Base-by-base conservation (phyloP, 2,113 vertebrate genomes). In the Syngnathoides biaculeatus region DNA sequence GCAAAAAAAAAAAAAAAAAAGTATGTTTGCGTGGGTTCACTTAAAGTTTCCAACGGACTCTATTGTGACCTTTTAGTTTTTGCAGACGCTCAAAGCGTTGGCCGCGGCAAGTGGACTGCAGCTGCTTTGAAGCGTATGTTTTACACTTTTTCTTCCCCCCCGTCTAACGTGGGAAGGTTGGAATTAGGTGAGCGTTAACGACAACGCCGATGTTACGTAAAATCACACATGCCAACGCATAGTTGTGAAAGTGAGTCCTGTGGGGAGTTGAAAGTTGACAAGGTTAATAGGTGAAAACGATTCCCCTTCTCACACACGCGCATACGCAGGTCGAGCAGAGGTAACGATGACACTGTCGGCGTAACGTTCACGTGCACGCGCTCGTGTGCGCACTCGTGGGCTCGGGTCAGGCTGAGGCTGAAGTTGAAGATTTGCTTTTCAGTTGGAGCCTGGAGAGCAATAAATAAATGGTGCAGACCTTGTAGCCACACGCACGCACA, bases 391-490 rank as follows among this genome's bases (percentile, higher is more conserved):
- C 66, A 57, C 43, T 47, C 47, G 13, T 40, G 59, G 65, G 22
- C 20, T 8, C 71, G 58, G 84, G 73, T 88, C 79, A 74, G 3
- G 40, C 63, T 48, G 73, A 82, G 79, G 81, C 83, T 74, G 85
- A 78, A 71, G 75, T 75, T 85, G 40, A 88, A 83, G 84, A 88
- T 84, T 82, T 77, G 53, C 65, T 77, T 88, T 82, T 80, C 75
- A 80, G 77, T 71, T 42, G 63, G 80, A 77, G 61, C 72, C 63
- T 26, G 68, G 79, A 75, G 83, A 81, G 78, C 75, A 79, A 52
- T 87, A 87, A 87, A 84, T 81, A 82, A 69, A 81, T 30, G 19
- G 55, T 30, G 17, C 55, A 57, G 74, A 79, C 45, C 69, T 79
- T 66, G 80, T 78, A 57, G 55, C 14, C 73, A 50, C 76, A 76